phyloP scores from a whole-genome alignment of 2,888 invertebrate genomes.

The Tanytarsus gracilentus region DNA sequence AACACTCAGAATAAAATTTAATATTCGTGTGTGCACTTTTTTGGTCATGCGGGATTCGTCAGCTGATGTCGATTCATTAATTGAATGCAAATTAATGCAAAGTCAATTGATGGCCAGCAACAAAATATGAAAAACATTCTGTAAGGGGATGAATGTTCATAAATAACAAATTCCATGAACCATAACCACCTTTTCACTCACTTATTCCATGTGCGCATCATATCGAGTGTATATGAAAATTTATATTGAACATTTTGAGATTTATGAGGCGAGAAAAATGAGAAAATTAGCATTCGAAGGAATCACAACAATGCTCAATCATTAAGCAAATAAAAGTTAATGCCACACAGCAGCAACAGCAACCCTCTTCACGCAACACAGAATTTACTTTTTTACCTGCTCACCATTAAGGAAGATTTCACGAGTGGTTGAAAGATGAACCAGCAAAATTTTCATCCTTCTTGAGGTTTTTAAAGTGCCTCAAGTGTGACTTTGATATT shows the following conservation, averaged over 20 bases:
- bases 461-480: slow-evolving; percentile 1
- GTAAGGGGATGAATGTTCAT: background rate
- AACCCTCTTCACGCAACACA: background rate
- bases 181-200: slow-evolving; percentile 1
- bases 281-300: background rate
- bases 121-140: background rate
- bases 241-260: background rate
- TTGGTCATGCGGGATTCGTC: slow-evolving; percentile 4
- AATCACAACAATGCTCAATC: background rate
- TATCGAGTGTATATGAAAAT: too few relatives aligned
- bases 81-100: slow-evolving; percentile 12
- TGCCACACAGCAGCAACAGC: background rate
- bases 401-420: background rate
- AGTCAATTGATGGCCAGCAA: background rate
- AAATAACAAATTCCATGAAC: slow-evolving; percentile 4
- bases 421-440: background rate
- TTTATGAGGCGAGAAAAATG: slow-evolving; percentile 7
- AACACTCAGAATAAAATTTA: too few relatives aligned
- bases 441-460: background rate
- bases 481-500: background rate
- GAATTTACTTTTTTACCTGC: background rate
- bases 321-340: background rate
- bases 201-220: too few relatives aligned
- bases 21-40: background rate
- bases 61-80: background rate